phyloP scores from a whole-genome alignment of 1,140 invertebrate genomes.

The Aphelinus certus region DNA sequence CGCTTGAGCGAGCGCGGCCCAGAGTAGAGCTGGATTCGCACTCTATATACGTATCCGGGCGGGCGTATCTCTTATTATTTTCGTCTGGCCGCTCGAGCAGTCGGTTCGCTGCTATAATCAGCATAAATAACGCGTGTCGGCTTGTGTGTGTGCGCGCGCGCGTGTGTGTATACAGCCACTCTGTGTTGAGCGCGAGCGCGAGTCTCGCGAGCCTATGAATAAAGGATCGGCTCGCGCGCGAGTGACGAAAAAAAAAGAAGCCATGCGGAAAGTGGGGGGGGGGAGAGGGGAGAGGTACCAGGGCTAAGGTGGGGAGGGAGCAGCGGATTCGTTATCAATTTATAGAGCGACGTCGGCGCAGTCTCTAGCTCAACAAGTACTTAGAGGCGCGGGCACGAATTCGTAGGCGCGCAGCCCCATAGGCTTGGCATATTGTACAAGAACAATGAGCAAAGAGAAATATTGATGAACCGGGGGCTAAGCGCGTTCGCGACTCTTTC shows the following conservation, averaged over 20 bases:
- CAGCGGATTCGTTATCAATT: conserved; percentile 36
- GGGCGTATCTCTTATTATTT: too few relatives aligned
- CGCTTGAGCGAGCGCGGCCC: too few relatives aligned
- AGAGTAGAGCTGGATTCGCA: too few relatives aligned
- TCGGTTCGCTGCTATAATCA: too few relatives aligned
- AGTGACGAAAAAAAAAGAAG: conserved; percentile 26
- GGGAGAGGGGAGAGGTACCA: conserved; percentile 8
- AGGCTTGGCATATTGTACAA: conserved; percentile 58
- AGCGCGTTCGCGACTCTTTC: conserved; percentile 40
- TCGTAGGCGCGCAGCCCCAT: conserved; percentile 37
- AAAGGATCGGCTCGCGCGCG: neutral
- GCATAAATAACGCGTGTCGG: too few relatives aligned
- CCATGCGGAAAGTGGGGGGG: conserved; percentile 2
- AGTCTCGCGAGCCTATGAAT: conserved; percentile 3
- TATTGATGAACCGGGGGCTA: conserved; percentile 60
- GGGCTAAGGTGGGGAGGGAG: conserved; percentile 5
- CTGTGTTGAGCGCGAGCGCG: too few relatives aligned
- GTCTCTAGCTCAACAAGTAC: conserved; percentile 36
- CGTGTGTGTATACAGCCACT: too few relatives aligned
- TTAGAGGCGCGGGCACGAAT: conserved; percentile 6
- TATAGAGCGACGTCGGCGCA: conserved; percentile 30
- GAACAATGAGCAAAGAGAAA: conserved; percentile 65
- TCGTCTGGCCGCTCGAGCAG: too few relatives aligned
- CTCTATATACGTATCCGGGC: too few relatives aligned
- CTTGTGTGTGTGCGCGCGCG: too few relatives aligned